These are phyloP conservation scores for Nycticebus coucang DNA, from an alignment of 2,113 vertebrate genomes.

Conservation along the genomic window DNA sequence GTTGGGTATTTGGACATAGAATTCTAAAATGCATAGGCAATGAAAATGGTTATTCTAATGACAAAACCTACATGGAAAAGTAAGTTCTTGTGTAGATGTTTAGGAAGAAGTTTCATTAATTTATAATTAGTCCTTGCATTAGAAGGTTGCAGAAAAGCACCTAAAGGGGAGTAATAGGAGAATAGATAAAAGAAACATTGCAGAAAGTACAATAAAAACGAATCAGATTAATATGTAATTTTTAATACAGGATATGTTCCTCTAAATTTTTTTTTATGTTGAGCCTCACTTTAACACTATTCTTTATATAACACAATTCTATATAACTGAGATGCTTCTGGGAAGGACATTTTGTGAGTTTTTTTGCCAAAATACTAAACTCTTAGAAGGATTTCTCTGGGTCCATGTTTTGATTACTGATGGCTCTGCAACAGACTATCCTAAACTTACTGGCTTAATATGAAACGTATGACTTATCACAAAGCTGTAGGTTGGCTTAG, in stretches of 20 bases:
- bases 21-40: background rate
- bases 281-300: background rate
- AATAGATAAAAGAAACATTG: background rate
- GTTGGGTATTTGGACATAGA: background rate
- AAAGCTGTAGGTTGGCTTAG: background rate
- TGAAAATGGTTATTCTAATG: background rate
- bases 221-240: background rate
- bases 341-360: background rate
- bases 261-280: background rate
- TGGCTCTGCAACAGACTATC: background rate
- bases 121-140: background rate
- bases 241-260: background rate
- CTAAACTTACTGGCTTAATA: background rate
- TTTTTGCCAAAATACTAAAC: background rate
- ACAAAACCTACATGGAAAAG: background rate
- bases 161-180: background rate
- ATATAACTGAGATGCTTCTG: background rate
- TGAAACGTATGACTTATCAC: background rate
- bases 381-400: background rate
- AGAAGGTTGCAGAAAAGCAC: background rate
- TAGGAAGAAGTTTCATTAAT: background rate
- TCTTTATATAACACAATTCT: conserved; percentile 13
- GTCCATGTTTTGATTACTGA: background rate
- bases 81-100: background rate
- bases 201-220: background rate